Percentiles rank a stretch among this genome's conserved stretches.
phyloP scores from a whole-genome alignment of 2,888 invertebrate genomes.

The Meliscaeva auricollis region DNA sequence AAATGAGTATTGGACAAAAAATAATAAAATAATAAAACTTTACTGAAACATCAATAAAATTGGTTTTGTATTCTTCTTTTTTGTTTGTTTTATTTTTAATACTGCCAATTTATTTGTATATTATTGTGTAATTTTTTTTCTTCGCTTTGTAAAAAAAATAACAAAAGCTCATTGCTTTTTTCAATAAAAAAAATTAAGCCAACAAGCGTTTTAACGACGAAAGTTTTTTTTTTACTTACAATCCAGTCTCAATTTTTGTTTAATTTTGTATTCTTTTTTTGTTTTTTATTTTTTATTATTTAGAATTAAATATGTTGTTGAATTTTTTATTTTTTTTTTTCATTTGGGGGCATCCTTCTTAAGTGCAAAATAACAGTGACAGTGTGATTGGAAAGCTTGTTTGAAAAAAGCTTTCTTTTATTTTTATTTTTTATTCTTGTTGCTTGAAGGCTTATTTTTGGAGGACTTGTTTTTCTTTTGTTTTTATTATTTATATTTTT shows the following conservation, averaged over 20 bases:
- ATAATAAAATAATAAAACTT: neutral
- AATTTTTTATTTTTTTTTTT: constrained; percentile 4
- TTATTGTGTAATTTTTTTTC: constrained; percentile 21
- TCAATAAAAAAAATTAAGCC: constrained; percentile 40
- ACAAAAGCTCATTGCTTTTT: constrained; percentile 44
- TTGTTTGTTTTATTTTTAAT: constrained; percentile 51
- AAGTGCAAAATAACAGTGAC: constrained; percentile 34
- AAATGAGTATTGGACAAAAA: too few species aligned
- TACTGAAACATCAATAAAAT: neutral
- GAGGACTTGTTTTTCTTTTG: constrained; percentile 27
- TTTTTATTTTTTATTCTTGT: neutral
- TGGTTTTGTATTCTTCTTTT: constrained; percentile 10
- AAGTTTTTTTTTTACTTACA: constrained; percentile 62
- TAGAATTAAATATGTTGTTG: constrained; percentile 9
- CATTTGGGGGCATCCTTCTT: constrained; percentile 4
- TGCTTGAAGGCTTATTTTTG: constrained; percentile 38
- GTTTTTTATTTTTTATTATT: constrained; percentile 8
- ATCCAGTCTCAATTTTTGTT: constrained; percentile 71
- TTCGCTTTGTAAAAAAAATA: constrained; percentile 33
- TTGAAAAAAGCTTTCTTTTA: constrained; percentile 13
- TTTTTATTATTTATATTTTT: too few species aligned
- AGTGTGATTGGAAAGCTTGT: constrained; percentile 27
- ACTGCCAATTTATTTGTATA: constrained; percentile 71
- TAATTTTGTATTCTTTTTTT: constrained; percentile 38
- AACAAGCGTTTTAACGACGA: constrained; percentile 56